These are phyloP conservation scores for Homalodisca vitripennis DNA, from an alignment of 1,140 invertebrate species.

Conservation along the genomic window DNA sequence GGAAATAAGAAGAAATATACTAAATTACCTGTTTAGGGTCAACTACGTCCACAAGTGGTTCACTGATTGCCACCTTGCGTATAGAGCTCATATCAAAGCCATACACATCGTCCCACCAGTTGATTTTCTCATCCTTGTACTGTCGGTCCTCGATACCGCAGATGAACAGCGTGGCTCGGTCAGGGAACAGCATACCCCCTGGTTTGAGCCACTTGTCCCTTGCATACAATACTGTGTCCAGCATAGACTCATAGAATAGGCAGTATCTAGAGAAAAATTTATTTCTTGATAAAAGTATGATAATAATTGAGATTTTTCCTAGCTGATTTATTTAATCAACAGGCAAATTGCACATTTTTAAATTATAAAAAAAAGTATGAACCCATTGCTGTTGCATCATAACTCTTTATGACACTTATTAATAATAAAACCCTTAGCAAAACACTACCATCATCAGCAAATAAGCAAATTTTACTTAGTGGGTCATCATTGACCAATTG, in stretches of 20 bases:
- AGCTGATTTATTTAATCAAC: too few species aligned
- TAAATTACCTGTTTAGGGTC: conserved; percentile 89
- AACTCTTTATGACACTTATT: too few species aligned
- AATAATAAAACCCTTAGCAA: too few species aligned
- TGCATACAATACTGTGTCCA: conserved; percentile 92
- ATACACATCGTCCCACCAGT: conserved; percentile 99
- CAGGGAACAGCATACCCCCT: conserved; percentile 83
- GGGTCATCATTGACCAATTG: too few species aligned
- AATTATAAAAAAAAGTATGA: too few species aligned
- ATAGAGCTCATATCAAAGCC: conserved; percentile 99
- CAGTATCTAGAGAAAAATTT: conserved; percentile 69
- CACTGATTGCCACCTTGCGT: conserved; percentile 94
- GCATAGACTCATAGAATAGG: conserved; percentile 96
- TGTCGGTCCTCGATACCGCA: conserved; percentile 97
- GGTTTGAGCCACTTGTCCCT: conserved; percentile 90
- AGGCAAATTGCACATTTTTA: too few species aligned
- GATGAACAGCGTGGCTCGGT: conserved; percentile 86
- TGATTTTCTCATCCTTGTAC: conserved; percentile 99
- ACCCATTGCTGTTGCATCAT: too few species aligned
- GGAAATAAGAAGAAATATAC: too few species aligned
- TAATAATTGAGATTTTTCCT: too few species aligned
- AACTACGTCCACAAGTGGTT: conserved; percentile 97
- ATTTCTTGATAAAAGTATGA: too few species aligned
- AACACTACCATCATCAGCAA: too few species aligned
- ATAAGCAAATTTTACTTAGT: too few species aligned